Evolutionary conservation across 2,888 invertebrate genomes (phyloP), one percentile per base, ranked within the genome.

Genomic region (Sesia apiformis): DNA sequence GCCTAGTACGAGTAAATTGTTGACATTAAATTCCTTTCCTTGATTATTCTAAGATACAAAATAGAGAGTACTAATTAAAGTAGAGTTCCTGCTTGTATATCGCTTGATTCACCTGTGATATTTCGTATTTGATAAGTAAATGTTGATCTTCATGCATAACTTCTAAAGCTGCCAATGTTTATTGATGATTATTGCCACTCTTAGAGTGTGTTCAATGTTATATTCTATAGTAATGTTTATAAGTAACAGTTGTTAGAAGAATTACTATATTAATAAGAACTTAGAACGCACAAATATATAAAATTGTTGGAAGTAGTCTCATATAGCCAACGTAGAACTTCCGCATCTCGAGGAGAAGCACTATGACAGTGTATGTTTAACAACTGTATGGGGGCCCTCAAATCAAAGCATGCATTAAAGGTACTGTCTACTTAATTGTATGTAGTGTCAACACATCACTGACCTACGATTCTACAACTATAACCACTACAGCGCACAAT

Each of bases 21-120:
- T 79, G 70, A 72, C 71, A 71, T 71, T 64, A 55, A 56, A 43
- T 46, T 46, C 8, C 7, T 46, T 51, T 41, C 46, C 5, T 46
- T 46, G 23, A 46, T 23, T 7, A n/a, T 5, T 46, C 5, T 60
- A 55, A 65, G 66, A 61, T 66, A 70, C 1, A 46, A 46, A 46
- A 46, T 46, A 46, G 46, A 46, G 46, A 46, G 46, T 46, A 23
- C 46, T 46, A 46, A 8, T 46, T 46, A 46, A 46, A 46, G 46
- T 86, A 85, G 82, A 83, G 83, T 83, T 87, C 87, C 86, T 87
- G 88, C 82, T 81, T 85, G 81, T 84, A 76, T 67, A 80, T 82
- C 76, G 86, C 85, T 87, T 85, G 65, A 78, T 78, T 75, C 73
- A 81, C 84, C 86, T 89, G 88, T 88, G 88, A 88, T 89, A 89